Percentiles rank a stretch among this genome's conserved stretches.
These are phyloP conservation scores for Passer montanus DNA, from an alignment of 2,113 vertebrate genomes.

Conservation along the genomic window DNA sequence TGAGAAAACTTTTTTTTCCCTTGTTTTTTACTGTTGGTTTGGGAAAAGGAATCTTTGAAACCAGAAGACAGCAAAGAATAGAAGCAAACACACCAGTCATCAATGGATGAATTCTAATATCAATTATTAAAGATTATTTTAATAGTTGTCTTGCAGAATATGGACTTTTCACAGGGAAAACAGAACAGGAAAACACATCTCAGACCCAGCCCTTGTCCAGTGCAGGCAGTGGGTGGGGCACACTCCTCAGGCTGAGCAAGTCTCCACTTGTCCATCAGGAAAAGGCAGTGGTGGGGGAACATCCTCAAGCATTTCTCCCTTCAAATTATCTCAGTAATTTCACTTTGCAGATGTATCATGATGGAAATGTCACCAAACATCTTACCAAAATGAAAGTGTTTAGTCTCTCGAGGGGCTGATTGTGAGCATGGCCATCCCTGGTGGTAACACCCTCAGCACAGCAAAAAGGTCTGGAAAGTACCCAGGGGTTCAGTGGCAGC, in stretches of 20 bases:
- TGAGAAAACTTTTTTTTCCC: neutral
- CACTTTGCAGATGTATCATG: neutral
- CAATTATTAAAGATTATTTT: neutral
- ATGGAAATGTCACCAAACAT: neutral
- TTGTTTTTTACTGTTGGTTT: neutral
- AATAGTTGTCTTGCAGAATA: neutral
- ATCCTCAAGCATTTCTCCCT: neutral
- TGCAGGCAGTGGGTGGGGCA: neutral
- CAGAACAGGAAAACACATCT: neutral
- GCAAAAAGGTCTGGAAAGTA: neutral
- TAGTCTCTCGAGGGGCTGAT: fast-evolving
- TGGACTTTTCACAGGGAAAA: neutral
- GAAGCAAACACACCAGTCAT: neutral
- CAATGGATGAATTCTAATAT: neutral
- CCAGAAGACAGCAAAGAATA: neutral
- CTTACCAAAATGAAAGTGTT: neutral
- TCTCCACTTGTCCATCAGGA: neutral
- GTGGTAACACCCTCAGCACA: neutral
- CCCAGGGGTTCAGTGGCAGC: neutral
- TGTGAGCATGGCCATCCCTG: neutral
- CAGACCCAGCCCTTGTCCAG: neutral
- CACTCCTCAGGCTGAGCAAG: neutral
- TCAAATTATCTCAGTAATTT: neutral
- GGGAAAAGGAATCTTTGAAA: neutral
- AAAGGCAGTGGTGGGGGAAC: neutral